These are phyloP conservation scores for Euplagia quadripunctaria DNA, from an alignment of 2,888 invertebrate species.

Conservation along the genomic window DNA sequence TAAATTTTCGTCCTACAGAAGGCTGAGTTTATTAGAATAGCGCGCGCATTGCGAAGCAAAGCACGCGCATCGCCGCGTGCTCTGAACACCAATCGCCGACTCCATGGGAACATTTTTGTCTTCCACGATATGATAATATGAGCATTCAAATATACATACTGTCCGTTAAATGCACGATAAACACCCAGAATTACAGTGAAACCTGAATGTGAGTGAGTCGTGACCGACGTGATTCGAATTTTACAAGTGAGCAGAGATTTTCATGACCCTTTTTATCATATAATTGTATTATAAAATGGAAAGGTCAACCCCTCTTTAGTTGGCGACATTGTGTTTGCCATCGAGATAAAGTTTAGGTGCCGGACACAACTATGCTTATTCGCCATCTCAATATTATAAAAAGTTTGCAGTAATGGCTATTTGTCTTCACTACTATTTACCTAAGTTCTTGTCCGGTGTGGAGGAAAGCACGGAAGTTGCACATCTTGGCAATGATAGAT, in stretches of 20 bases:
- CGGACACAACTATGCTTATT: not conserved
- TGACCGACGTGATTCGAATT: constrained; percentile 83
- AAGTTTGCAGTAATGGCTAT: no score
- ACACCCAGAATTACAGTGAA: constrained; percentile 88
- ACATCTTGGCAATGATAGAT: no score
- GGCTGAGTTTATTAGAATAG: constrained; percentile 87
- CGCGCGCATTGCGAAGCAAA: constrained; percentile 76
- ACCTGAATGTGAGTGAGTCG: constrained; percentile 84
- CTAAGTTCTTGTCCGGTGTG: no score
- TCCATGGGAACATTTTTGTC: constrained; percentile 88
- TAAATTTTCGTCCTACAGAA: constrained; percentile 87
- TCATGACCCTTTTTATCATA: constrained; percentile 74
- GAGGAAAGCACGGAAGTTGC: no score
- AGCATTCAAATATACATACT: constrained; percentile 87
- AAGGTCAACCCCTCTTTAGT: not conserved
- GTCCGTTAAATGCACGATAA: constrained; percentile 88
- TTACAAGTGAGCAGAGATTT: constrained; percentile 74
- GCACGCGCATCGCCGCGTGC: constrained; percentile 83
- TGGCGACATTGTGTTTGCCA: not conserved
- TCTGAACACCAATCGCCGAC: constrained; percentile 79
- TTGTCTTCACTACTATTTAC: no score
- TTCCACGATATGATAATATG: constrained; percentile 88
- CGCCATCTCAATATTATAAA: no score
- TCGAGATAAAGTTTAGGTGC: not conserved
- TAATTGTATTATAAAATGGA: constrained; percentile 54